Percentiles rank a stretch among this genome's conserved stretches.
Conservation (phyloP, 1,140 invertebrate genomes). For the Leptinotarsa defecta region DNA sequence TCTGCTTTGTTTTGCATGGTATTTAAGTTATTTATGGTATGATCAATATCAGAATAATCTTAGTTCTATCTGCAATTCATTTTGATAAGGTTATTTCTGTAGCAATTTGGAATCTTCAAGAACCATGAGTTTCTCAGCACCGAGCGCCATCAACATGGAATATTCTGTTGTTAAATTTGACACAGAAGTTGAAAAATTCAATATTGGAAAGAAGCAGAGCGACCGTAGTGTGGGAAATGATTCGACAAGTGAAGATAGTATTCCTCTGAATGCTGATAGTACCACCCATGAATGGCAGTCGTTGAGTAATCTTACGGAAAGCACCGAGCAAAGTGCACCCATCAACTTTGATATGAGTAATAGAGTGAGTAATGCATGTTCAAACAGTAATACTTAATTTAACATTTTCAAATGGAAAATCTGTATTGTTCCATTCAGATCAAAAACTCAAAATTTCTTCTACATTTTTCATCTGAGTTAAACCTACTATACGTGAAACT, state of each 20-base stretch:
- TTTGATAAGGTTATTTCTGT: constrained; percentile 14
- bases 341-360: constrained; percentile 92
- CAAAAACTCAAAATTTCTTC: too few species aligned
- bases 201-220: constrained; percentile 34
- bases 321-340: constrained; percentile 85
- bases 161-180: constrained; percentile 71
- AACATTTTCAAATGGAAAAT: background rate
- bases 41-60: too few species aligned
- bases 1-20: too few species aligned
- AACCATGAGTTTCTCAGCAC: constrained; percentile 79
- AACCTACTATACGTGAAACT: too few species aligned
- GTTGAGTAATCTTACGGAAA: constrained; percentile 81
- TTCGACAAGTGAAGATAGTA: constrained; percentile 59
- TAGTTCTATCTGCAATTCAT: background rate
- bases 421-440: background rate
- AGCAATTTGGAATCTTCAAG: constrained; percentile 68
- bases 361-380: constrained; percentile 63
- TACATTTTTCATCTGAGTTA: too few species aligned
- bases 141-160: constrained; percentile 84
- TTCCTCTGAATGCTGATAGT: constrained; percentile 58
- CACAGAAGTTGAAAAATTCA: constrained; percentile 52
- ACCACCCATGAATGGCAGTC: constrained; percentile 73
- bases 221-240: constrained; percentile 39
- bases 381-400: background rate
- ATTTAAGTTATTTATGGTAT: too few species aligned